Evolutionary conservation across 2,797 vertebrate species (phyloP).

Genomic region (Microcaecilia unicolor): DNA sequence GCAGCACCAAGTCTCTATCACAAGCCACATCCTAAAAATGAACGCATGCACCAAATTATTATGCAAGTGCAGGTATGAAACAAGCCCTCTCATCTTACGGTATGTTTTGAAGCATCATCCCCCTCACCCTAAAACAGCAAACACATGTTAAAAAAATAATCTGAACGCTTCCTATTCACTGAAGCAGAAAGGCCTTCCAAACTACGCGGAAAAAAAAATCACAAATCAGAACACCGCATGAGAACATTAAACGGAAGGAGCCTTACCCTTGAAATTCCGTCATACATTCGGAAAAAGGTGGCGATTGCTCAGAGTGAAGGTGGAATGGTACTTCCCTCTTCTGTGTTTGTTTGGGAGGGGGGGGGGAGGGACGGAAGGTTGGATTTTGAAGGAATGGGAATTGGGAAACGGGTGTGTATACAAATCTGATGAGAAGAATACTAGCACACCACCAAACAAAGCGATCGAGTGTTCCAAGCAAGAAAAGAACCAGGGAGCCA

Average conservation of each 20-base stretch:
- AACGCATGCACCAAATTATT: slow-evolving; percentile 8
- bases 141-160: too few species aligned
- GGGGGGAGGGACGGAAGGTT: not conserved
- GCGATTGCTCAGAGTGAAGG: too few species aligned
- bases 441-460: slow-evolving; percentile 5
- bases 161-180: too few species aligned
- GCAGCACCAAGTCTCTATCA: too few species aligned
- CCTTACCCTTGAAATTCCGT: slow-evolving; percentile 34
- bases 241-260: slow-evolving; percentile 30
- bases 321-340: too few species aligned
- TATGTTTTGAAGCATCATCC: slow-evolving; percentile 25
- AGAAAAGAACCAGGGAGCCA: slow-evolving; percentile 12
- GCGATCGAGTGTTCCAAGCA: slow-evolving; percentile 8
- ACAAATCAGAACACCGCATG: too few species aligned
- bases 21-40: slow-evolving; percentile 1
- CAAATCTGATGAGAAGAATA: slow-evolving; percentile 16
- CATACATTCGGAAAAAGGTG: slow-evolving; percentile 25
- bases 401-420: slow-evolving; percentile 16
- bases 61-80: too few species aligned
- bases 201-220: too few species aligned
- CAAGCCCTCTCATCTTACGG: too few species aligned
- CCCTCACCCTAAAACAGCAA: slow-evolving; percentile 16
- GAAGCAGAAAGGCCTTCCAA: too few species aligned
- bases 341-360: not conserved
- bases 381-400: too few species aligned